Evolutionary conservation across 2,797 vertebrate species (phyloP), one percentile per base, ranked within the genome.

Genomic region (Tachyglossus aculeatus): DNA sequence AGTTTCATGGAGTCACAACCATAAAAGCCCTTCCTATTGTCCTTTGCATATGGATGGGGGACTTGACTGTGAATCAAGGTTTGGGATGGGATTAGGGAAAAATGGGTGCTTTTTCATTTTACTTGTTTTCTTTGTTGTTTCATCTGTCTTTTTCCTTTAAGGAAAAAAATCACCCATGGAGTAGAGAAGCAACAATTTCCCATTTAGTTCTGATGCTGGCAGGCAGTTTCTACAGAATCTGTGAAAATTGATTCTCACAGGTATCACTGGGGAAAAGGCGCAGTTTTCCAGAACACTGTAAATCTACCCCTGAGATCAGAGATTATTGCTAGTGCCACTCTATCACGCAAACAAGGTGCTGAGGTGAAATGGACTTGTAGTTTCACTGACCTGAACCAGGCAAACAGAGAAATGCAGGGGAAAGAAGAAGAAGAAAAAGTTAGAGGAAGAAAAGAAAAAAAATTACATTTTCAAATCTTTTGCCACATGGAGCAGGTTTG

Each of bases 391-490:
- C 71, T 56, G 74, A 90, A 86, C 64, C 67, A 69, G 63, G 34
- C 52, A 77, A 86, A 83, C 65, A 57, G 38, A 83, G 57, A 0
- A 39, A 81, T 84, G 65, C 60, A 82, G 74, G 54, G 62, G 78
- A 68, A 22, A 33, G 63, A 38, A 24, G 22, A 51, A 61, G 37
- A n/a, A n/a, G n/a, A n/a, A n/a, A n/a, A n/a, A n/a, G n/a, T n/a
- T n/a, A n/a, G n/a, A n/a, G n/a, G n/a, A n/a, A n/a, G n/a, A n/a
- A 55, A 78, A 39, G 53, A 68, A 82, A 85, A 78, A 77, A 87
- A 91, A 93, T 91, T 91, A 90, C 87, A 87, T 88, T 74, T 63
- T 72, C 51, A 80, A 78, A 55, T 53, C 39, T 19, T 39, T 64
- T 31, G n/a, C 58, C 45, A 21, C 47, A 53, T 38, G 61, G 70